Base-by-base conservation (phyloP, 2,113 vertebrate genomes). In the Prunella himalayana region DNA sequence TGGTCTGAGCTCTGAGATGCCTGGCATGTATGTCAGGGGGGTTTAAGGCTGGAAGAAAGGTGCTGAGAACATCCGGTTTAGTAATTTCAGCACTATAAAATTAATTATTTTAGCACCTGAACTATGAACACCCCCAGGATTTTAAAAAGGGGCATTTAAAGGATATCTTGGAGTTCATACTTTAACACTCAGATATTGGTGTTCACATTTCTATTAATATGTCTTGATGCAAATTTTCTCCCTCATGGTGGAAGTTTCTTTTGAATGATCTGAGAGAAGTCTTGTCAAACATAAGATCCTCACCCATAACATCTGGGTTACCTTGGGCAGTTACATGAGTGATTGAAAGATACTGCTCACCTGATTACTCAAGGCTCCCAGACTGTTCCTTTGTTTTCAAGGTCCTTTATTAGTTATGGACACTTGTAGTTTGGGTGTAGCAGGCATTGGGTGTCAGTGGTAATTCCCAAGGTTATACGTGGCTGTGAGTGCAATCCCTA, bases 51-150 rank as follows among this genome's bases (percentile, higher is more conserved):
- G 64, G 60, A 53, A 77, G 64, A 84, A 66, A 31, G 19, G 14
- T 2, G 0, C 7, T 63, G 30, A 59, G 51, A 59, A 28, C 47
- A 47, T 27, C 13, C 0, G n/a, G 31, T n/a, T 72, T 8, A 60
- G 44, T 47, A 30, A 18, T 72, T 80, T 6, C n/a, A 69, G 45
- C 16, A 6, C 65, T 70, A 0, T 10, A 25, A n/a, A 61, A 39
- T 61, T 28, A 61, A 28, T 12, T 39, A 19, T 61, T 61, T 61
- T 57, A 37, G 27, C 2, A 0, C 39, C 28, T 44, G 33, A 86
- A 35, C 41, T 30, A 0, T 53, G 49, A 39, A 83, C 72, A 35
- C 2, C 3, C 7, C 8, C 12, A 23, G 24, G 42, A 22, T 86
- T 81, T 71, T 22, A 4, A 15, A 59, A 75, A 77, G 30, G 12